A percentile compares a stretch with the other conserved stretches of the same genome.
Evolutionary conservation across 1,140 invertebrate species (phyloP).

Genomic region (Aphaenogaster floridana): DNA sequence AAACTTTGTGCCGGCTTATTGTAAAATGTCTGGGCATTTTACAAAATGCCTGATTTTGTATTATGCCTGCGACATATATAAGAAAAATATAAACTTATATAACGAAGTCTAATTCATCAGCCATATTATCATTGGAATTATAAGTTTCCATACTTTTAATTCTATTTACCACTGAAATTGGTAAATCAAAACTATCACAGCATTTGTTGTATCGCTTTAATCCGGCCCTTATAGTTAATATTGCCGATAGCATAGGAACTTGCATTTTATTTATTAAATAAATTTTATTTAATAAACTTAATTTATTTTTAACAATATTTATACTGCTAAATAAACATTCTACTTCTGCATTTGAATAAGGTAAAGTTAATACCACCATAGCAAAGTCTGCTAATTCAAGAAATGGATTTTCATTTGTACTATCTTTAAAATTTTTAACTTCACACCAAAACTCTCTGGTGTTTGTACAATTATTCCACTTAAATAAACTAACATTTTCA

Average conservation of each 20-base stretch:
- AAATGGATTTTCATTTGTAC: neutral
- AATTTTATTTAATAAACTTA: neutral
- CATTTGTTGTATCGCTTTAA: neutral
- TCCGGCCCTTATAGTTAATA: neutral
- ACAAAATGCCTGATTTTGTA: too few species aligned
- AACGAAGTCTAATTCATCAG: too few species aligned
- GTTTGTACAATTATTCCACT: too few species aligned
- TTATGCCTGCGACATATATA: too few species aligned
- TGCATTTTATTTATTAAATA: neutral
- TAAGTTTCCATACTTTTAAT: neutral
- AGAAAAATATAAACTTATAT: too few species aligned
- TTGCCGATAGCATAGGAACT: neutral
- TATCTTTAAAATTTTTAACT: conserved; percentile 7
- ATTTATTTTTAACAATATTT: conserved; percentile 13
- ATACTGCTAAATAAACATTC: neutral
- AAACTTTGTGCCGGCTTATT: too few species aligned
- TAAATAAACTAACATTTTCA: too few species aligned
- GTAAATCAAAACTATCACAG: neutral
- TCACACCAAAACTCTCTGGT: neutral
- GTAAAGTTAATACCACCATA: neutral
- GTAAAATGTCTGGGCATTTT: too few species aligned
- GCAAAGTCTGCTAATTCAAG: neutral
- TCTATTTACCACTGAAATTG: neutral
- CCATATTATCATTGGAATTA: too few species aligned
- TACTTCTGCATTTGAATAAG: conserved; percentile 7